phyloP scores from a whole-genome alignment of 1,140 invertebrate genomes.

The Limonius californicus region DNA sequence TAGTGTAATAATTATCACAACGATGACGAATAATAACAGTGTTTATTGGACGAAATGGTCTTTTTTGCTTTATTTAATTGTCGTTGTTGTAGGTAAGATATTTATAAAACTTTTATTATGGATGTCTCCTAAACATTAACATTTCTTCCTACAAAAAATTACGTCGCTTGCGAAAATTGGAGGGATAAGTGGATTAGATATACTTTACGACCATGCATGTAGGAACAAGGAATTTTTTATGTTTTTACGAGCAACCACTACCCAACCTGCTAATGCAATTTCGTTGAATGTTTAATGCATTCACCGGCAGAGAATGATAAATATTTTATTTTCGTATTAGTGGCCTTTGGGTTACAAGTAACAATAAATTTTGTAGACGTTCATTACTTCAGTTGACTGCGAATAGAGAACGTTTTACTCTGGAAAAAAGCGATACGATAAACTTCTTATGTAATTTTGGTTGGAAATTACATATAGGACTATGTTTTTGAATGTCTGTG shows the following conservation, averaged over 20 bases:
- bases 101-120: too few relatives aligned
- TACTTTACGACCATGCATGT: not conserved
- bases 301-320: not conserved
- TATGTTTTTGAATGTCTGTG: too few relatives aligned
- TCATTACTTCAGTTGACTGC: not conserved
- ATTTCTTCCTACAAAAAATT: not conserved
- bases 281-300: not conserved
- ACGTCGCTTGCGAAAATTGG: not conserved
- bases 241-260: not conserved
- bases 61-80: not conserved
- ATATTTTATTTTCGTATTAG: constrained; percentile 2
- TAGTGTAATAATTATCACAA: not conserved
- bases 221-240: not conserved
- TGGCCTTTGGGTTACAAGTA: not conserved
- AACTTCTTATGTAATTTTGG: too few relatives aligned
- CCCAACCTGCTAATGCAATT: not conserved
- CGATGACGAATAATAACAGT: not conserved
- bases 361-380: not conserved
- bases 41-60: constrained; percentile 1
- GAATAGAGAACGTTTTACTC: not conserved
- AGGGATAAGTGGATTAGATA: not conserved
- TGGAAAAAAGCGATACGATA: too few relatives aligned
- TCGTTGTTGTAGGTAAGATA: not conserved
- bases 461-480: too few relatives aligned
- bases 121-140: too few relatives aligned